Base-by-base conservation (phyloP, 2,888 invertebrate genomes). In the Morpho helenor region DNA sequence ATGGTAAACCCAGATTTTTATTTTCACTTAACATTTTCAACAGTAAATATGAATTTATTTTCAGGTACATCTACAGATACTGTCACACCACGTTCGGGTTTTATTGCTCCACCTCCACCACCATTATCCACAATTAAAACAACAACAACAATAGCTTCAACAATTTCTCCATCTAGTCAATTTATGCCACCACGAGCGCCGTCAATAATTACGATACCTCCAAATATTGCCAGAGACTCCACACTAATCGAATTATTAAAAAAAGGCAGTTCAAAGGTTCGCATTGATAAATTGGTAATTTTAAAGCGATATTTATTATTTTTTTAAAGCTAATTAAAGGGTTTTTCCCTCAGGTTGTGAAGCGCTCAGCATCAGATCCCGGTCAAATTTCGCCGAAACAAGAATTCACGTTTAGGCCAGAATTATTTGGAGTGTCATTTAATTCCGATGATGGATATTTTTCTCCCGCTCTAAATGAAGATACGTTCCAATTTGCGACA, bases 171-270 rank as follows among this genome's bases (percentile, higher is more conserved):
- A 90, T 93, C 71, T 71, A 64, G 79, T 5, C 88, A 87, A 57
- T 92, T 80, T 66, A 81, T 77, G 66, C 86, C 93, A 0, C 90
- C 87, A 65, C 84, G 84, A 70, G 84, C 82, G 7, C 89, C 88
- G 7, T 85, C 79, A 52, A 83, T 79, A 58, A 83, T 76, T 72
- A 86, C 77, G 0, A 74, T 82, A 22, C 82, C 91, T 57, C 73
- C 83, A 39, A 87, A 79, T 60, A 66, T 72, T 54, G 65, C 77
- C 42, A 71, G 95, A 79, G 96, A 96, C 66, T 95, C 96, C 62
- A 95, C 95, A 5, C 87, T 96, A 48, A 95, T 96, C 64, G 96
- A 96, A 79, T 90, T 96, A 57, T 87, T 96, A 52, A 96, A 96
- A 83, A 92, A 94, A 64, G 94, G 94, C 49, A 87, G 81, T 65